A percentile compares a stretch with the other conserved stretches of the same genome.
Conservation (phyloP, 2,888 invertebrate genomes). For the Eupithecia subumbrata region DNA sequence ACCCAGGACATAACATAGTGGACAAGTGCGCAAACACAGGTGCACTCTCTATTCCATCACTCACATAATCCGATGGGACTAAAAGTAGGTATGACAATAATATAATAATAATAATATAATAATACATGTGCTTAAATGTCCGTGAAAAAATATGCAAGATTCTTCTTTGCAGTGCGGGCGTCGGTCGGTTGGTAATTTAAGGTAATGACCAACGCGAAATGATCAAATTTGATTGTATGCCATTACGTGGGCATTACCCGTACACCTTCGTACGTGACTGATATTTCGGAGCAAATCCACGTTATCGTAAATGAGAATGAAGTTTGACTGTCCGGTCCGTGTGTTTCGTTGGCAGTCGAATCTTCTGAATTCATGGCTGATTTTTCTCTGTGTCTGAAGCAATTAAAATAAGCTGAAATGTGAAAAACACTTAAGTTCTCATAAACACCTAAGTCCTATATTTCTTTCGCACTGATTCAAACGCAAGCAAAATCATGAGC, state of each 20-base stretch:
- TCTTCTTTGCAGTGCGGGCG: conserved; percentile 20
- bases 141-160: not conserved
- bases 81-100: too few relatives aligned
- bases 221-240: conserved; percentile 41
- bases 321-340: not conserved
- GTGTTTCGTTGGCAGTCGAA: not conserved
- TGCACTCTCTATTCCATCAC: too few relatives aligned
- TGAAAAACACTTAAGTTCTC: too few relatives aligned
- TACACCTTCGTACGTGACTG: conserved; percentile 41
- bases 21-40: too few relatives aligned
- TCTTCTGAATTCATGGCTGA: not conserved
- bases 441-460: too few relatives aligned
- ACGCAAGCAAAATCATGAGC: conserved; percentile 4
- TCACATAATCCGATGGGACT: too few relatives aligned
- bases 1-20: too few relatives aligned
- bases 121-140: not conserved
- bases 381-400: not conserved
- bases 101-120: too few relatives aligned
- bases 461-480: not conserved
- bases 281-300: conserved; percentile 55
- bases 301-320: not conserved
- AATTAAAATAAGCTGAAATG: too few relatives aligned
- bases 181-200: conserved; percentile 13
- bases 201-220: conserved; percentile 33
- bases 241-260: conserved; percentile 41